Evolutionary conservation across 2,113 vertebrate species (phyloP).

Genomic region (Crotalus helleri): DNA sequence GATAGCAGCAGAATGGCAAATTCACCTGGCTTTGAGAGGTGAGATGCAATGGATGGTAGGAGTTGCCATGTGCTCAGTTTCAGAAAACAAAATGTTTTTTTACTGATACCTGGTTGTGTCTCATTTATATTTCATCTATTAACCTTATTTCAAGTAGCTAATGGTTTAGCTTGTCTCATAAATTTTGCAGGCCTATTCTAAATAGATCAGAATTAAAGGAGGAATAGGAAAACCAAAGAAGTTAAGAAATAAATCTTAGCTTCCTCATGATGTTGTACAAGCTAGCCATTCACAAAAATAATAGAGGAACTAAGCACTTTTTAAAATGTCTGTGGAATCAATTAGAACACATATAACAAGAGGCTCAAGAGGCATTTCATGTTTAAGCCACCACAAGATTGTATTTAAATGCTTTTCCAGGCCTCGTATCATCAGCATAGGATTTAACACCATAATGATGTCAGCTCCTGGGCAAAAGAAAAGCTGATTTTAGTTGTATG

Average conservation of each 20-base stretch:
- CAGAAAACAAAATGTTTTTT: background rate
- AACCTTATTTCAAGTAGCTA: background rate
- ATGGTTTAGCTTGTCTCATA: background rate
- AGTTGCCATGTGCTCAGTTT: background rate
- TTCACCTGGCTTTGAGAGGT: too few relatives aligned
- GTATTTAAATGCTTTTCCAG: constrained; percentile 60
- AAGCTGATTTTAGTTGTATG: constrained; percentile 57
- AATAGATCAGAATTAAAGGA: constrained; percentile 47
- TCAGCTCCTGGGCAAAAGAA: constrained; percentile 60
- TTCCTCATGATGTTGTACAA: background rate
- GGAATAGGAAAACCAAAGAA: constrained; percentile 26
- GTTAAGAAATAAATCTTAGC: constrained; percentile 10
- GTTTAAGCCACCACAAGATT: constrained; percentile 37
- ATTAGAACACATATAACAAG: background rate
- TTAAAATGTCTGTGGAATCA: background rate
- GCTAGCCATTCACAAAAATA: background rate
- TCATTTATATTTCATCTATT: background rate
- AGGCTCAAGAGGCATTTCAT: constrained; percentile 33
- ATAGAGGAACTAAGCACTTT: background rate
- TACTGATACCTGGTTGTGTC: background rate
- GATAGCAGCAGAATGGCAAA: background rate
- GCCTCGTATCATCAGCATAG: constrained; percentile 59
- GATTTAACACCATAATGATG: constrained; percentile 68
- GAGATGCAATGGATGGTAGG: background rate
- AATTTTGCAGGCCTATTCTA: constrained; percentile 25